phyloP scores from a whole-genome alignment of 2,113 vertebrate genomes.

The Ammodytes marinus region DNA sequence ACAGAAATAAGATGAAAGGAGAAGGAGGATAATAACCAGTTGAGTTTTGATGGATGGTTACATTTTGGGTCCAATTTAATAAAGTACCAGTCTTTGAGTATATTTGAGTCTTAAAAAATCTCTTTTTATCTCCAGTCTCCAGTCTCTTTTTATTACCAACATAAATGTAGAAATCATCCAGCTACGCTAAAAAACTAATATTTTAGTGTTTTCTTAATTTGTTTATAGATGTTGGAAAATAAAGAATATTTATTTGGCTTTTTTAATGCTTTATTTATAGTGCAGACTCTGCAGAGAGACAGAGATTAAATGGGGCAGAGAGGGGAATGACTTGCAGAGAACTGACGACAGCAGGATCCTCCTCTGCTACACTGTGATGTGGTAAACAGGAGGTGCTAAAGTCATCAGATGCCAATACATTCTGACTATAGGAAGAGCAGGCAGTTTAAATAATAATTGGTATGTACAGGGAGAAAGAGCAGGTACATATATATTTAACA shows the following conservation, averaged over 20 bases:
- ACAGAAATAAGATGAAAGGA: not conserved
- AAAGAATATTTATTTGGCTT: too few relatives aligned
- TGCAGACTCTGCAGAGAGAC: too few relatives aligned
- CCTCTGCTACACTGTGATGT: not conserved
- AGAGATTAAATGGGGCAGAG: too few relatives aligned
- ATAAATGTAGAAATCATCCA: not conserved
- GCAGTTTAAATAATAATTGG: slow-evolving; percentile 62
- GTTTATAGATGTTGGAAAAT: too few relatives aligned
- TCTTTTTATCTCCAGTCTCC: not conserved
- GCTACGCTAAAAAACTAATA: not conserved
- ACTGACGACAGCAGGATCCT: slow-evolving; percentile 1
- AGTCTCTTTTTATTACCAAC: not conserved
- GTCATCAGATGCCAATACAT: slow-evolving; percentile 57
- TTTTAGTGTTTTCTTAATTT: not conserved
- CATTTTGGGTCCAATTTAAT: not conserved
- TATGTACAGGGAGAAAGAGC: slow-evolving; percentile 1
- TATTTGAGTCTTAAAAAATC: not conserved
- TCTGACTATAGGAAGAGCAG: slow-evolving; percentile 29
- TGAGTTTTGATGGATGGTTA: not conserved
- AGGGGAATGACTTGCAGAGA: too few relatives aligned
- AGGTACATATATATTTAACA: slow-evolving; percentile 3
- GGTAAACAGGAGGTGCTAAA: slow-evolving; percentile 11
- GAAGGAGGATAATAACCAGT: not conserved
- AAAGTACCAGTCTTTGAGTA: not conserved
- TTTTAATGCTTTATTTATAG: too few relatives aligned